These are phyloP conservation scores for Charanyca ferruginea DNA, from an alignment of 2,888 invertebrate species.

Conservation along the genomic window DNA sequence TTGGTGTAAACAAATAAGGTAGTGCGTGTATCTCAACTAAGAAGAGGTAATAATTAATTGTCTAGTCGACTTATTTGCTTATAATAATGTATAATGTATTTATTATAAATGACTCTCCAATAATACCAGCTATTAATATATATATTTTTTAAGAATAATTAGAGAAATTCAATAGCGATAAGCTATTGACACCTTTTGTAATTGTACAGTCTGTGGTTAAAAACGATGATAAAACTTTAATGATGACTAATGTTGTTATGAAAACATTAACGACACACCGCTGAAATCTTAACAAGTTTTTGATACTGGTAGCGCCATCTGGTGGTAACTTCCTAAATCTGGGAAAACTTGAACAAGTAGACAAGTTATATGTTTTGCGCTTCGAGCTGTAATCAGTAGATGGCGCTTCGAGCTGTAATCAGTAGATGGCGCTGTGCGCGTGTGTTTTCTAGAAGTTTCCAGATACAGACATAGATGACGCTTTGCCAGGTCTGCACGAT, in stretches of 20 bases:
- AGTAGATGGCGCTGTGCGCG: constrained; percentile 51
- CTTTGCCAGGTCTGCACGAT: not conserved
- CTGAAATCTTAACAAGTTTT: not conserved
- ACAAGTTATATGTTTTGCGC: not conserved
- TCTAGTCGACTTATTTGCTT: not conserved
- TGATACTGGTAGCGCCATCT: constrained; percentile 50
- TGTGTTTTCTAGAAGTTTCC: constrained; percentile 17
- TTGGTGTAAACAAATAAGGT: not conserved
- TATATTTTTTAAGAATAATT: constrained; percentile 4
- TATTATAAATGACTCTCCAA: not conserved
- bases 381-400: constrained; percentile 16
- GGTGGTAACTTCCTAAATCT: not conserved
- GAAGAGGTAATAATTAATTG: not conserved
- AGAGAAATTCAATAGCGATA: not conserved
- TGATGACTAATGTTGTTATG: constrained; percentile 34
- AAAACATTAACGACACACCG: constrained; percentile 33
- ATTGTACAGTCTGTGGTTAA: constrained; percentile 24
- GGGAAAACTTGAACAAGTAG: not conserved
- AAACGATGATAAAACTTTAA: constrained; percentile 44
- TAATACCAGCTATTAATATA: not conserved
- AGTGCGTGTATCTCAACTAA: constrained; percentile 1
- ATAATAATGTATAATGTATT: not conserved
- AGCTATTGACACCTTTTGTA: constrained; percentile 32
- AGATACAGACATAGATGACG: constrained; percentile 30
- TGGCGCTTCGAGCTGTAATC: not conserved